These are phyloP conservation scores for Mormyrus proboscirostris DNA, from an alignment of 2,797 vertebrate species.

Conservation along the genomic window DNA sequence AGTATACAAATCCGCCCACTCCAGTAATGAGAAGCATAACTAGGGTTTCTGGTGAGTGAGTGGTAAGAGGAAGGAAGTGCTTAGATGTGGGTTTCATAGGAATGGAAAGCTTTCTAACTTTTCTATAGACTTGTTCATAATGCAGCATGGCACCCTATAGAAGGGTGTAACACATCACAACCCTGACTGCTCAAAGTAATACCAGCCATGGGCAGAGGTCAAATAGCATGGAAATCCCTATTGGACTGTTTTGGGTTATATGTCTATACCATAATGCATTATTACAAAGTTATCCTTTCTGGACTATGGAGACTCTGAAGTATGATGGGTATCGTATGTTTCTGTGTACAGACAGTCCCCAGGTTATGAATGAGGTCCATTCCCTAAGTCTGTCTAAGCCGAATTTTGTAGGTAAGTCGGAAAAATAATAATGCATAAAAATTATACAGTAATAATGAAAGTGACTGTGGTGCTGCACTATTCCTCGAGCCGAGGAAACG, in stretches of 20 bases:
- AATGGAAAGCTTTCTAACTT: not conserved
- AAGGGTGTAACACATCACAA: not conserved
- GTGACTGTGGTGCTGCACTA: not conserved
- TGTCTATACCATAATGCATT: not conserved
- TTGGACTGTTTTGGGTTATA: not conserved
- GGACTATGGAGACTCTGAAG: not conserved
- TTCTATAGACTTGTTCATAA: not conserved
- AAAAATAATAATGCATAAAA: not conserved
- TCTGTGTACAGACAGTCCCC: not conserved
- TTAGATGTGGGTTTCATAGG: not conserved
- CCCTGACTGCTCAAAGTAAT: not conserved
- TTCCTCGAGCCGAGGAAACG: not conserved
- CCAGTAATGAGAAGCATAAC: slow-evolving; percentile 66
- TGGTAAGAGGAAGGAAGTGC: not conserved
- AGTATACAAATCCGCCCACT: slow-evolving; percentile 70
- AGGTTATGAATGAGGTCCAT: not conserved
- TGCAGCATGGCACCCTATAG: not conserved
- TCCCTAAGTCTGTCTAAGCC: not conserved
- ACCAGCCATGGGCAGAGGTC: not conserved
- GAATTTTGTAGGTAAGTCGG: not conserved
- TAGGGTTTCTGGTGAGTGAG: slow-evolving; percentile 59
- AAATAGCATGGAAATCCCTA: not conserved
- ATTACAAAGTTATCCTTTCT: not conserved
- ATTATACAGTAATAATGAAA: not conserved
- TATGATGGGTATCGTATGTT: not conserved